phyloP scores from a whole-genome alignment of 2,888 invertebrate genomes.

The Agriopis marginaria region DNA sequence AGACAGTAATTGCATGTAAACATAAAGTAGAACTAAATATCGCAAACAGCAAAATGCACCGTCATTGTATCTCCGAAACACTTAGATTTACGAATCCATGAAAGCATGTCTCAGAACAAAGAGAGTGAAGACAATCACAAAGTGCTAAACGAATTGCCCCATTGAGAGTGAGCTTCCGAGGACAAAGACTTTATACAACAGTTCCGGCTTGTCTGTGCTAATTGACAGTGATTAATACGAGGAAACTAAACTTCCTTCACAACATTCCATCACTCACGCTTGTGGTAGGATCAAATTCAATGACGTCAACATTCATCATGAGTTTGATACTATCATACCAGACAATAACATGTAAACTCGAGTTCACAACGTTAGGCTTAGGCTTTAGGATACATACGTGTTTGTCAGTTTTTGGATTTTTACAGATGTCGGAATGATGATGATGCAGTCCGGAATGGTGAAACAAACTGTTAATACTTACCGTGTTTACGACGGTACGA shows the following conservation, averaged over 20 bases:
- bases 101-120: constrained; percentile 85
- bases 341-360: constrained; percentile 56
- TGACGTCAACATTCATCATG: constrained; percentile 43
- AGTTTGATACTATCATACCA: constrained; percentile 64
- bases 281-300: constrained; percentile 70
- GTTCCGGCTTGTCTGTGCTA: constrained; percentile 82
- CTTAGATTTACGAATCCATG: constrained; percentile 80
- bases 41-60: constrained; percentile 81
- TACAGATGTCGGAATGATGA: constrained; percentile 98
- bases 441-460: constrained; percentile 98
- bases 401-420: constrained; percentile 89
- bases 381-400: constrained; percentile 73
- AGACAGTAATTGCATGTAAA: constrained; percentile 80
- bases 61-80: constrained; percentile 75
- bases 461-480: constrained; percentile 94
- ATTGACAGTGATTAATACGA: constrained; percentile 72
- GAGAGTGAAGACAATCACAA: constrained; percentile 69
- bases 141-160: constrained; percentile 68
- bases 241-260: constrained; percentile 70
- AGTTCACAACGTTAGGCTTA: constrained; percentile 52
- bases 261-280: constrained; percentile 72
- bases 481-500: constrained; percentile 94
- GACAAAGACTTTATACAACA: constrained; percentile 80
- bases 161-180: constrained; percentile 76
- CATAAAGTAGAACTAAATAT: constrained; percentile 78